Percentiles rank a stretch among this genome's conserved stretches.
These are phyloP conservation scores for Asteroscopus sphinx DNA, from an alignment of 2,888 invertebrate genomes.

Conservation along the genomic window DNA sequence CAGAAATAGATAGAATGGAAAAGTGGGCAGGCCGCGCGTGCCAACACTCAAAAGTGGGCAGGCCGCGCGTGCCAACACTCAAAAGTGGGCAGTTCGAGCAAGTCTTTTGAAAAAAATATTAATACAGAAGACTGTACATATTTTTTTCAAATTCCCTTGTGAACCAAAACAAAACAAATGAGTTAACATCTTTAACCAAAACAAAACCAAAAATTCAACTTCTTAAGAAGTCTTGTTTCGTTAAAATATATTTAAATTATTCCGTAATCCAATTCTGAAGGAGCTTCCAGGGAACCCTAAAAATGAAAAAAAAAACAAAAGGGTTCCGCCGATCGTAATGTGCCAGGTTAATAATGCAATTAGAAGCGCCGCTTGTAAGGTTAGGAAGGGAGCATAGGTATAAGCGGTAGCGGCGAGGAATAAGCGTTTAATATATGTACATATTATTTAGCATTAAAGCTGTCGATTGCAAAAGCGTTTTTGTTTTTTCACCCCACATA, in stretches of 20 bases:
- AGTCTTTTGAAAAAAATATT: no score
- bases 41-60: no score
- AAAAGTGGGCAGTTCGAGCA: no score
- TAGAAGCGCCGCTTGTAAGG: conserved; percentile 66
- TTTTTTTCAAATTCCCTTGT: background rate
- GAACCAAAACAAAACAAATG: conserved; percentile 28
- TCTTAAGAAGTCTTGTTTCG: conserved; percentile 29
- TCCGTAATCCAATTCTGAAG: conserved; percentile 51
- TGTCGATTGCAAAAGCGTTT: no score
- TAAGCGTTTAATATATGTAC: no score
- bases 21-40: no score
- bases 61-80: no score
- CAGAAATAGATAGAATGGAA: no score
- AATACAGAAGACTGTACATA: no score
- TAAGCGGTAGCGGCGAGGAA: conserved; percentile 54
- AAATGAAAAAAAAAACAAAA: conserved; percentile 63
- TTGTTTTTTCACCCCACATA: no score
- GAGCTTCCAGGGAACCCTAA: conserved; percentile 45
- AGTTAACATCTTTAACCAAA: conserved; percentile 16
- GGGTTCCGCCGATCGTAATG: conserved; percentile 72
- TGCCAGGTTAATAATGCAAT: conserved; percentile 75
- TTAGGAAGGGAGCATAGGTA: conserved; percentile 33
- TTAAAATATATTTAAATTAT: conserved; percentile 56
- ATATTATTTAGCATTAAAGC: no score
- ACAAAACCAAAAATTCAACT: conserved; percentile 13